Conservation (phyloP, 2,113 vertebrate genomes). For the Odobenus rosmarus region DNA sequence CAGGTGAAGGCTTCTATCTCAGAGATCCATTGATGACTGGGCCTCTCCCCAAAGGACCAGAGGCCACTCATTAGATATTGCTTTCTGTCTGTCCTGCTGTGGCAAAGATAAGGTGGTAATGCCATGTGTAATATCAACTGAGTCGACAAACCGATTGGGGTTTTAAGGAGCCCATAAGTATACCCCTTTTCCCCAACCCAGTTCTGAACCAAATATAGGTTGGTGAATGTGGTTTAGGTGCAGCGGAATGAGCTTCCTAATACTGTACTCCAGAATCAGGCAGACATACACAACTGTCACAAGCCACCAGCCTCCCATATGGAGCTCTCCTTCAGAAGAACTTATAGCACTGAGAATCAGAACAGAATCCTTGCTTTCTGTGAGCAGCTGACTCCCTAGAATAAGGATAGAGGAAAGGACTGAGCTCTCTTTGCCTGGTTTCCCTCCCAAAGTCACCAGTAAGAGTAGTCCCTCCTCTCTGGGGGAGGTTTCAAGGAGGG, state of each 20-base stretch:
- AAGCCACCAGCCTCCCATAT: not conserved
- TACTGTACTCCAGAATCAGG: too few relatives aligned
- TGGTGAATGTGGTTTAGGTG: not conserved
- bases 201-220: not conserved
- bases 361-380: not conserved
- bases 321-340: not conserved
- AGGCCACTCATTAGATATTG: not conserved
- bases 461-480: not conserved
- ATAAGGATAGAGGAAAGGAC: not conserved
- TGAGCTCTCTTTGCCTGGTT: not conserved
- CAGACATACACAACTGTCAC: not conserved
- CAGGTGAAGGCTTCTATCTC: not conserved
- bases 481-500: not conserved
- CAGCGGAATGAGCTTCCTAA: not conserved
- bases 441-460: not conserved
- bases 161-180: not conserved
- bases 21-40: not conserved
- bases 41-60: not conserved
- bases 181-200: not conserved
- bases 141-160: not conserved
- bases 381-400: not conserved
- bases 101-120: not conserved
- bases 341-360: not conserved
- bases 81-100: not conserved
- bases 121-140: not conserved